Percentiles rank a stretch among this genome's conserved stretches.
Conservation (phyloP, 2,797 vertebrate species). For the Philypnodon macrostomus region DNA sequence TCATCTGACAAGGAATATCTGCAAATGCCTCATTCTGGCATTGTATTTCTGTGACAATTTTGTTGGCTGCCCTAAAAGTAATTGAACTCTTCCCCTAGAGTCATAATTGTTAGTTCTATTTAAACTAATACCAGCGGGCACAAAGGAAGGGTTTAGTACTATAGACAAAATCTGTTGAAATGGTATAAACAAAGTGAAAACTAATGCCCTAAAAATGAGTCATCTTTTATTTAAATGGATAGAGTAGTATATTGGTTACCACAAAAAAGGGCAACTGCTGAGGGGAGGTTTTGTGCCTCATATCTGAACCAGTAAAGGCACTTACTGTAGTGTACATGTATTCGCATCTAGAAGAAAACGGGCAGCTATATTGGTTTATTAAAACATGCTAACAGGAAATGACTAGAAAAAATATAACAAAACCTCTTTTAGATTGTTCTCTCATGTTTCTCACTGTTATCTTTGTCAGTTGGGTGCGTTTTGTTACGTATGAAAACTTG, state of each 20-base stretch:
- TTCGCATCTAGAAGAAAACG: no score
- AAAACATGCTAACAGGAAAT: neutral
- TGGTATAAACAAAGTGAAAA: no score
- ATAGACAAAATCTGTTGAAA: no score
- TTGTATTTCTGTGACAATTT: neutral
- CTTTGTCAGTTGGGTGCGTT: conserved; percentile 40
- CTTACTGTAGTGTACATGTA: neutral
- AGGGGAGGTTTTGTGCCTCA: neutral
- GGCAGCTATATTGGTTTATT: neutral
- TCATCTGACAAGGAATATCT: conserved; percentile 27
- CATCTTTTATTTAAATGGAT: no score
- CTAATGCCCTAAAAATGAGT: no score
- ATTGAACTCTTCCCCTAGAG: neutral
- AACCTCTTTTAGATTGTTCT: neutral
- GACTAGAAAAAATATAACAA: neutral
- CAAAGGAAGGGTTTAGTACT: no score
- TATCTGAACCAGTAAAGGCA: neutral
- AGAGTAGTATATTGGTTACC: no score
- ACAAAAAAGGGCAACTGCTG: neutral
- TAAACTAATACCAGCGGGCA: no score
- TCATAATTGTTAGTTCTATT: no score
- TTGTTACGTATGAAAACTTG: conserved; percentile 52
- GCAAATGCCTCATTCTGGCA: conserved; percentile 14
- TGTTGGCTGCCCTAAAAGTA: neutral
- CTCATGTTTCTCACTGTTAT: conserved; percentile 3